Base-by-base conservation (phyloP, 1,140 invertebrate species). In the Scaptomyza montana region DNA sequence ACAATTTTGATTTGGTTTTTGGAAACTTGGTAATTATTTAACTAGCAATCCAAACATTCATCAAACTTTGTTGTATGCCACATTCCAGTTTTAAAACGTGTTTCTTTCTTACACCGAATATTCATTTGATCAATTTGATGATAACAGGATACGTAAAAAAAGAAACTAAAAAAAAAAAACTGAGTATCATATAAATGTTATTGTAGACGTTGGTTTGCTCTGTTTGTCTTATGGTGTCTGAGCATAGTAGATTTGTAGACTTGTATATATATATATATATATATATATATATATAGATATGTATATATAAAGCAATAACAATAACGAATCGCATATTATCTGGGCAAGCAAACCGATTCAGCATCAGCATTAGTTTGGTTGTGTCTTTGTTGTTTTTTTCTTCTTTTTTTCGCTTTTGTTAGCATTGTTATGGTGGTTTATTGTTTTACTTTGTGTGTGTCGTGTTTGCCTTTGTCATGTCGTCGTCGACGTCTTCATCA, bases 391-490 rank as follows among this genome's bases (percentile, higher is more conserved):
- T 49, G 7, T 33, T 59, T 6, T 21, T n/a, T n/a, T 36, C 16
- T 45, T 19, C 4, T 28, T 46, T 7, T 30, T 46, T 7, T 30
- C 5, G 43, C 0, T 25, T 25, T 3, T 28, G 55, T 33, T 60
- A 57, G 76, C 73, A 50, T 56, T 74, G 79, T 67, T 74, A 74
- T 74, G 64, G 55, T 66, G 62, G 65, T 79, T 78, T 70, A 75
- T 82, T 82, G 76, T 79, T 47, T 77, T 67, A 76, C 72, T 78
- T 77, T 78, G 75, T 70, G 59, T 78, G 75, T 66, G 54, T 28
- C 50, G 47, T 72, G 55, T 59, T 77, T 74, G 60, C 71, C 75
- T 74, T 77, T 77, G 71, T 77, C 61, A 51, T 56, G 36, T 57
- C 49, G 33, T 41, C 56, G 47, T 51, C 6, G 30, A 16, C 16